Evolutionary conservation across 2,888 invertebrate genomes (phyloP).

Genomic region (Rhamphomyia laevipes): DNA sequence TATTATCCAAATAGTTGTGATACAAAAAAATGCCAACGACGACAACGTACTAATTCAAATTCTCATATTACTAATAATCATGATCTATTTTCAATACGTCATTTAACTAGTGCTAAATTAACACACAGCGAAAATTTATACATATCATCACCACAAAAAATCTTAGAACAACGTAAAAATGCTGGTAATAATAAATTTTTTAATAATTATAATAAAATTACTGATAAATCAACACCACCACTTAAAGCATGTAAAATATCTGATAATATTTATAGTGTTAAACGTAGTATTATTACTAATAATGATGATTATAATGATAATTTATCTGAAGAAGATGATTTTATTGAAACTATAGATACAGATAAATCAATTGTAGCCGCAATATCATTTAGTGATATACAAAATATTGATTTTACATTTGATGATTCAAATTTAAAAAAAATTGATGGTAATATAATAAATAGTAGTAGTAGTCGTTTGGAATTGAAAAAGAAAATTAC

Average conservation of each 20-base stretch:
- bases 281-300: slow-evolving; percentile 16
- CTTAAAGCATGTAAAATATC: slow-evolving; percentile 30
- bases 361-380: background rate
- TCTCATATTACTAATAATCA: slow-evolving; percentile 12
- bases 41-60: slow-evolving; percentile 4
- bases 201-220: slow-evolving; percentile 5
- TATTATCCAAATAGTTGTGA: slow-evolving; percentile 37
- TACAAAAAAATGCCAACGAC: slow-evolving; percentile 25
- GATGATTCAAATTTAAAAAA: slow-evolving; percentile 21
- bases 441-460: background rate
- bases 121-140: slow-evolving; percentile 32
- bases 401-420: slow-evolving; percentile 34
- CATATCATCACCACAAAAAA: slow-evolving; percentile 33
- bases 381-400: slow-evolving; percentile 17
- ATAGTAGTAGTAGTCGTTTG: no score
- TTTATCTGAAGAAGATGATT: background rate
- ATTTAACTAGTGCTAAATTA: slow-evolving; percentile 24
- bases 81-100: slow-evolving; percentile 19
- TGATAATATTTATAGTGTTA: slow-evolving; percentile 34
- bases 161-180: slow-evolving; percentile 28
- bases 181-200: background rate
- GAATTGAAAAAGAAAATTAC: no score
- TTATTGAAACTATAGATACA: background rate
- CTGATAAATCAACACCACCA: slow-evolving; percentile 21
- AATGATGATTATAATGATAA: background rate